Evolutionary conservation across 2,888 invertebrate species (phyloP), one percentile per base, ranked within the genome.

Genomic region (Drosophila testacea): DNA sequence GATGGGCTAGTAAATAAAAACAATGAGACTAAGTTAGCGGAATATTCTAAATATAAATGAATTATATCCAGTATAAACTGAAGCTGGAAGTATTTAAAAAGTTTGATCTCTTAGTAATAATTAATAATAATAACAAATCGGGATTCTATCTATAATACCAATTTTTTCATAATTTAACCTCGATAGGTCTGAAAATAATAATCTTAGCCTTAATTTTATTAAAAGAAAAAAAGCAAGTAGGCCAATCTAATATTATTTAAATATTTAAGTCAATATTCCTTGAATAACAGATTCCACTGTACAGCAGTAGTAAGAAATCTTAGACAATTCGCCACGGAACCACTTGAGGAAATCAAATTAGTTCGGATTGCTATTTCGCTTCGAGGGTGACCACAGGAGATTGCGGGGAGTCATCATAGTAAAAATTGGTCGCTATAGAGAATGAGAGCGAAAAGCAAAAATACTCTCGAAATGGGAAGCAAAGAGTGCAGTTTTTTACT

Each of bases 401-500:
- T 10, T 56, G 22, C 28, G 16, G 6, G 28, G 1, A 55, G 32
- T 22, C 5, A 10, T 22, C 10, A 6, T 10, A 22, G 22, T 10
- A 10, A 4, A 22, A 42, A 42, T 42, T 22, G 42, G 11, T 16
- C 46, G 28, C 28, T 46, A 10, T 2, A 44, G 41, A 11, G 34
- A 47, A 16, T 1, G 48, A 1, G 6, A 50, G 6, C 10, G 11
- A 11, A 16, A 3, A 13, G 4, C 28, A 71, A 16, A 22, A 22
- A 36, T 48, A 48, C 36, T 64, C 27, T 30, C 11, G 10, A 44
- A 56, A 73, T 77, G 73, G 10, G 36, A 13, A 27, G 13, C 36
- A 46, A 16, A 30, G 34, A 46, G 38, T 38, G 30, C 46, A 13
- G 36, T 34, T n/a, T 34, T 51, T 46, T 55, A 27, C n/a, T 63